phyloP scores from a whole-genome alignment of 2,888 invertebrate species.

The Abrostola triplasia region DNA sequence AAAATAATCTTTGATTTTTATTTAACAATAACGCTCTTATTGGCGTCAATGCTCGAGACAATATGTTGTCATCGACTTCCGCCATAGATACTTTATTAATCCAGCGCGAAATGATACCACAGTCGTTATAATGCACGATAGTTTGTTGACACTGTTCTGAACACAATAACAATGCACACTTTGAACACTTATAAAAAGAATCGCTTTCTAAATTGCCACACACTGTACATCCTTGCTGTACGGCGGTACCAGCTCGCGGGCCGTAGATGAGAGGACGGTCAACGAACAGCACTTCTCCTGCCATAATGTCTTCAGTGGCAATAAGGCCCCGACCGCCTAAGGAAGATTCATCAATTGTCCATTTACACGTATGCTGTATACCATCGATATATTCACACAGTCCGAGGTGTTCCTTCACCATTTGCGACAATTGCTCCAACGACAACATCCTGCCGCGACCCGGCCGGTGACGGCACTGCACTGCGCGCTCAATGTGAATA shows the following conservation, averaged over 20 bases:
- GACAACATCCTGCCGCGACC: constrained; percentile 85
- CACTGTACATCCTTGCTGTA: constrained; percentile 90
- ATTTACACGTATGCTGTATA: constrained; percentile 76
- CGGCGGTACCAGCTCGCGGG: constrained; percentile 88
- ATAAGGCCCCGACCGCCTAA: constrained; percentile 92
- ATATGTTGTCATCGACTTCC: constrained; percentile 72
- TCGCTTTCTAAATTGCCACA: constrained; percentile 88
- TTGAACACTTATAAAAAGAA: constrained; percentile 86
- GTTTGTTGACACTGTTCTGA: constrained; percentile 89
- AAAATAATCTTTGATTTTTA: constrained; percentile 83
- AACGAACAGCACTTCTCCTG: constrained; percentile 91
- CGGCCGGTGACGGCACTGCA: constrained; percentile 79
- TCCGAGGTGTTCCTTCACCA: constrained; percentile 83
- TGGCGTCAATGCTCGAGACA: constrained; percentile 78
- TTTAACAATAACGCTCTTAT: constrained; percentile 78
- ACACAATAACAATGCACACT: constrained; percentile 92
- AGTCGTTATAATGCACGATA: constrained; percentile 89
- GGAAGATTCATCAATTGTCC: constrained; percentile 89
- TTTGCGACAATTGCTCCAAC: constrained; percentile 84
- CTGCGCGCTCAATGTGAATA: constrained; percentile 80
- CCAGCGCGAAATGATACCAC: constrained; percentile 89
- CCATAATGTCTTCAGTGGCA: constrained; percentile 90
- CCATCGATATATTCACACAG: constrained; percentile 67
- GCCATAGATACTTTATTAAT: constrained; percentile 82
- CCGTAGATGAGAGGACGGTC: constrained; percentile 92